Conservation (phyloP, 1,140 invertebrate genomes). For the Uloborus diversus region DNA sequence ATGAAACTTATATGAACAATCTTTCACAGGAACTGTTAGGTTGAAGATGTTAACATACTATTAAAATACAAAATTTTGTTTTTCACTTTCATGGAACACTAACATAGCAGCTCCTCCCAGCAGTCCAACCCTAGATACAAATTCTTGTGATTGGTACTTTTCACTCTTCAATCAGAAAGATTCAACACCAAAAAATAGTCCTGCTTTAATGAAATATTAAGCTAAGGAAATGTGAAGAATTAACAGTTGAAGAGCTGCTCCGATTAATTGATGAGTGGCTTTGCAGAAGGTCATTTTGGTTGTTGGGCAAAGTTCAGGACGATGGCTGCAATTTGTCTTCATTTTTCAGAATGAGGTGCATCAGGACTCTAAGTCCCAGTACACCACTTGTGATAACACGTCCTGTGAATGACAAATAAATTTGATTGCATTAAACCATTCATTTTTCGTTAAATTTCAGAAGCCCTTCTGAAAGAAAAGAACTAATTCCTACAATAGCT, state of each 20-base stretch:
- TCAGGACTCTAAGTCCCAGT: slow-evolving; percentile 26
- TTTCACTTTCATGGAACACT: no score
- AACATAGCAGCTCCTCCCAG: no score
- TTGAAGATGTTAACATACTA: no score
- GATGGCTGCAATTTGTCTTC: slow-evolving; percentile 26
- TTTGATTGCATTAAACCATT: slow-evolving; percentile 33
- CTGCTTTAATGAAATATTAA: no score
- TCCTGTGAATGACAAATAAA: slow-evolving; percentile 54
- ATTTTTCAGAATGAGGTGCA: background rate
- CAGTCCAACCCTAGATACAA: no score
- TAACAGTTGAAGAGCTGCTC: no score
- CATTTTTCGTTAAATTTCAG: slow-evolving; percentile 32
- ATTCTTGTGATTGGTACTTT: slow-evolving; percentile 14
- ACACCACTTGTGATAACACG: slow-evolving; percentile 28
- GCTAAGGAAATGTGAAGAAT: background rate
- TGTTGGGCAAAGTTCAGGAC: slow-evolving; percentile 13
- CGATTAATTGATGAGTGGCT: slow-evolving; percentile 6
- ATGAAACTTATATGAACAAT: no score
- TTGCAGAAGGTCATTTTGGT: slow-evolving; percentile 49
- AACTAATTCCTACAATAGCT: no score
- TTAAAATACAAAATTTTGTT: no score
- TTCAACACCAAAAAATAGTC: background rate
- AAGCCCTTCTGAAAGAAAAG: no score
- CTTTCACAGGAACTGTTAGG: no score
- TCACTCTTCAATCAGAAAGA: slow-evolving; percentile 33